Conservation (phyloP, 2,113 vertebrate genomes). For the Ellobius talpinus region DNA sequence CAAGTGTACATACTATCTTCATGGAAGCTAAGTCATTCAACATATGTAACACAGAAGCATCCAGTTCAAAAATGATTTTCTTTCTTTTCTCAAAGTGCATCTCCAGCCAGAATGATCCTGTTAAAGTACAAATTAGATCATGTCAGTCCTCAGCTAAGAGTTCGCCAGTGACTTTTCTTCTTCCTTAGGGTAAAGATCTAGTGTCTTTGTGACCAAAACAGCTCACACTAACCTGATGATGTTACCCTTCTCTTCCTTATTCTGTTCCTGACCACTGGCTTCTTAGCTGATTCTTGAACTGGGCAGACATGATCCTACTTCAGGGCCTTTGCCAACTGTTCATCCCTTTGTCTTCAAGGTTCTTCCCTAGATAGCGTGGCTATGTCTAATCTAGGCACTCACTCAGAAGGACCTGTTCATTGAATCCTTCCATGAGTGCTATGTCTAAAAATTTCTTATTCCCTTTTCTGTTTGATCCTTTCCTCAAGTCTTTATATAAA, state of each 20-base stretch:
- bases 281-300: not conserved
- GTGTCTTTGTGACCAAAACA: not conserved
- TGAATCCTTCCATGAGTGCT: not conserved
- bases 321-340: not conserved
- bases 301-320: not conserved
- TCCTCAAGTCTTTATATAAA: not conserved
- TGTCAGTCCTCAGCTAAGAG: not conserved
- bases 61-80: not conserved
- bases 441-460: not conserved
- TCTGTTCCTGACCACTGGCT: not conserved
- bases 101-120: not conserved
- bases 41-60: not conserved
- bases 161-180: not conserved
- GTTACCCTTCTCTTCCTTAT: not conserved
- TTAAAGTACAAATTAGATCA: not conserved
- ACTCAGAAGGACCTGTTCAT: not conserved
- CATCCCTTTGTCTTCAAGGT: not conserved
- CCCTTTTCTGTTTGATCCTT: not conserved
- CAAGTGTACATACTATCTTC: not conserved
- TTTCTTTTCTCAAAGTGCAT: not conserved
- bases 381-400: not conserved
- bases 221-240: not conserved
- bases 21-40: not conserved
- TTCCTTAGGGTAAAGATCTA: not conserved
- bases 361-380: not conserved